Base-by-base conservation (phyloP, 1,140 invertebrate species). In the Melitaea cinxia region DNA sequence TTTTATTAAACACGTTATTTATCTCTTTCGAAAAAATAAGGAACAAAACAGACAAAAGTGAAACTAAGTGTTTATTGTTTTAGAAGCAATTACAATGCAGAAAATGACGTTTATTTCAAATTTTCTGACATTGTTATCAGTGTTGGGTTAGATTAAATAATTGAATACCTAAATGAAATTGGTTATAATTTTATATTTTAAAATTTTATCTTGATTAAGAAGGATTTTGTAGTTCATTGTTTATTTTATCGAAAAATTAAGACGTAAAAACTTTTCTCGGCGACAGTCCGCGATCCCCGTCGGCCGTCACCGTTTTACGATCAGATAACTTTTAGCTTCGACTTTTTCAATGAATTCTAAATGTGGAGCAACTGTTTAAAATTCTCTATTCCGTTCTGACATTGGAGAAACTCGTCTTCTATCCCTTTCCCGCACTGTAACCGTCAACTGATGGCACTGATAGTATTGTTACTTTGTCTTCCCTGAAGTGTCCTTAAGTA, bases 311-410 rank as follows among this genome's bases (percentile, higher is more conserved):
- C 75, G 72, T 80, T 80, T 37, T 76, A 80, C 78, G 79, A 91
- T 91, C 89, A 83, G 89, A 91, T 91, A 91, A 87, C 80, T 84
- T 89, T 89, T 79, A 88, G 73, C 68, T 77, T 65, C 54, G 77
- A 89, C 71, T 88, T 91, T 91, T 91, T 91, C 89, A 90, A 91
- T 91, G 89, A 91, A 91, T 91, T 91, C 87, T 91, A 91, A 90
- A 91, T 91, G 82, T 70, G 68, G 56, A 62, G 65, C 71, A 63
- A 65, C 70, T 72, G 64, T 67, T 58, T 68, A 28, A 50, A 65
- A 9, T 26, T 60, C 26, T 39, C 42, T 53, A 21, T 70, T 63
- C 53, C 65, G 23, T 49, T 73, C 69, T 72, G 50, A 57, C 64
- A 39, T 57, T 17, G 26, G 28, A 23, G 9, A 26, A 57, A 37